phyloP scores from a whole-genome alignment of 2,888 invertebrate genomes.

The Nebria brevicollis region DNA sequence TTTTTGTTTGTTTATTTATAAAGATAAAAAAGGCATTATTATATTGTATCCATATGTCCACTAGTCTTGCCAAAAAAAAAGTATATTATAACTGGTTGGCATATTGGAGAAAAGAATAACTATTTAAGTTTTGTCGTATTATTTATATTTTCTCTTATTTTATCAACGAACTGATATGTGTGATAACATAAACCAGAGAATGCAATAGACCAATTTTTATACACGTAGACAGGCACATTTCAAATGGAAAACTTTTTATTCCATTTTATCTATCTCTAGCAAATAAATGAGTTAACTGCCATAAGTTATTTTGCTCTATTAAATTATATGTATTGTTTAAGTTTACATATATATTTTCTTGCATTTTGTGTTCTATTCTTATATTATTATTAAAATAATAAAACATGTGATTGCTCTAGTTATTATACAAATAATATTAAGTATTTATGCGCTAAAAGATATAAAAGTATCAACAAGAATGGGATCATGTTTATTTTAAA shows the following conservation, averaged over 20 bases:
- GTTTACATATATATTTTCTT: constrained; percentile 12
- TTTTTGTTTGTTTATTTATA: too few species aligned
- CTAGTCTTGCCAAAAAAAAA: too few species aligned
- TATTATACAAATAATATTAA: not conserved
- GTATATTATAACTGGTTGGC: too few species aligned
- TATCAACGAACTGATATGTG: not conserved
- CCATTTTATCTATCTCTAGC: not conserved
- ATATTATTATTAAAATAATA: not conserved
- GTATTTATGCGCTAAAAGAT: not conserved
- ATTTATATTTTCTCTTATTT: not conserved
- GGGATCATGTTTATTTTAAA: not conserved
- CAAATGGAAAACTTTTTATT: not conserved
- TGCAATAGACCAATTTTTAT: not conserved
- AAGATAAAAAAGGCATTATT: too few species aligned
- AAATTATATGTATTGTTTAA: constrained; percentile 3
- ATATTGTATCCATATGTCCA: too few species aligned
- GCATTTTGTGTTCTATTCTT: constrained; percentile 4
- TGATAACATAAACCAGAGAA: not conserved
- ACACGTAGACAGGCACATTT: not conserved
- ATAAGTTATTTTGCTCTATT: not conserved
- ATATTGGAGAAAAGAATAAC: not conserved
- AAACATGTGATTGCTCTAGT: constrained; percentile 17
- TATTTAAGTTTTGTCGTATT: not conserved
- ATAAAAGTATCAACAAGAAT: not conserved
- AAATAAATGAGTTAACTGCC: constrained; percentile 2